Conservation (phyloP, 30 jellyfish, hydroid and myxozoan genomes). For the Hydra vulgaris region DNA sequence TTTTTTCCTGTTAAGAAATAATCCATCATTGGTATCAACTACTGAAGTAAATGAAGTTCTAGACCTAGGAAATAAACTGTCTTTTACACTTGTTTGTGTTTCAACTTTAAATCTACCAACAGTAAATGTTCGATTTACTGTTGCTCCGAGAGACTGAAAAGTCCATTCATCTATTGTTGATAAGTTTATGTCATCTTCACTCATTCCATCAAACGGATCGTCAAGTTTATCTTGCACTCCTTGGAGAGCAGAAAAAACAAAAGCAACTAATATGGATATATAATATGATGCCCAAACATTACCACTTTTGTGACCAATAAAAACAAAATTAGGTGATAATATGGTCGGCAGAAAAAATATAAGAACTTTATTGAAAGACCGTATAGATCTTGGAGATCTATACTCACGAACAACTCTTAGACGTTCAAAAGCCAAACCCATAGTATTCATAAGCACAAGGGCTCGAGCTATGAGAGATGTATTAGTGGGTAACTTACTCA, state of each 20-base stretch:
- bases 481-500: conserved; percentile 39
- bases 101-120: conserved; percentile 97
- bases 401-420: conserved; percentile 98
- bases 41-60: background rate
- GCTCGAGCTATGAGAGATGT: conserved; percentile 70
- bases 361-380: conserved; percentile 92
- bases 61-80: background rate
- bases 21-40: background rate
- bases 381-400: conserved; percentile 97
- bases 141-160: conserved; percentile 90
- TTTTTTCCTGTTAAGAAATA: background rate
- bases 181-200: conserved; percentile 92
- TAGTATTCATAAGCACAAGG: conserved; percentile 48
- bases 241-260: conserved; percentile 90
- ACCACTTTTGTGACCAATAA: conserved; percentile 38
- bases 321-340: conserved; percentile 86
- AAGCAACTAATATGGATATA: conserved; percentile 76
- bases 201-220: conserved; percentile 99
- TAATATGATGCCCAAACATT: conserved; percentile 85
- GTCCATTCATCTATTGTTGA: conserved; percentile 97
- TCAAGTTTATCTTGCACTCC: conserved; percentile 99
- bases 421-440: conserved; percentile 85
- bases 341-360: conserved; percentile 79
- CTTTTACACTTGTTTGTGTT: background rate
- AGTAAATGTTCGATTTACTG: conserved; percentile 79